Base-by-base conservation (phyloP, 2,113 vertebrate species). In the Melospiza melodia region DNA sequence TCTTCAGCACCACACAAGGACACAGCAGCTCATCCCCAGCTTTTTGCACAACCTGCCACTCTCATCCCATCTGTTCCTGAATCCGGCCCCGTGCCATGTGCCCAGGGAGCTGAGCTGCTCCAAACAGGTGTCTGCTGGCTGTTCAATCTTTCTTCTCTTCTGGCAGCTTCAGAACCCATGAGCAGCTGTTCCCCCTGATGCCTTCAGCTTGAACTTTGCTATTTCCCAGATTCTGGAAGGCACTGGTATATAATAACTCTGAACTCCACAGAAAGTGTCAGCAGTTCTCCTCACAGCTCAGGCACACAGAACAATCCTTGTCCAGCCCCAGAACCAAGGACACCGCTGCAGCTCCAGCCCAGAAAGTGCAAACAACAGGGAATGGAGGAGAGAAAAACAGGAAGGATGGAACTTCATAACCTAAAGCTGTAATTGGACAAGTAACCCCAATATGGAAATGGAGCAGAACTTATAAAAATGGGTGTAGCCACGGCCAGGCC, bases 141-240 rank as follows among this genome's bases (percentile, higher is more conserved):
- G 76, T 49, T 75, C 67, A 94, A 94, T 75, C 86, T 33, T 65
- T 24, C 92, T 43, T 12, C 88, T 95, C 41, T 86, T 71, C 37
- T 79, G 91, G 94, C 97, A 96, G 94, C 97, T 75, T 57, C 37
- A 81, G 95, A 86, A 84, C 44, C 94, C 81, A 35, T 35, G 46
- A 96, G 94, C 93, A 96, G 95, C 95, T 95, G 91, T 48, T 93
- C 84, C 87, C 39, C 78, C 49, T 39, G 75, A 28, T 73, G 71
- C 71, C 23, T 44, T 6, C 0, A 46, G 33, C 8, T 12, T 35
- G 5, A 22, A 4, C 24, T 74, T 28, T 44, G 0, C 0, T 4
- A 1, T n/a, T 57, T n/a, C 27, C 17, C 71, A 57, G 17, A 15
- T 21, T 21, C 18, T n/a, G 30, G 2, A 8, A 15, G 41, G 39